Base-by-base conservation (phyloP, 2,888 invertebrate genomes). In the Cantharis lateralis region DNA sequence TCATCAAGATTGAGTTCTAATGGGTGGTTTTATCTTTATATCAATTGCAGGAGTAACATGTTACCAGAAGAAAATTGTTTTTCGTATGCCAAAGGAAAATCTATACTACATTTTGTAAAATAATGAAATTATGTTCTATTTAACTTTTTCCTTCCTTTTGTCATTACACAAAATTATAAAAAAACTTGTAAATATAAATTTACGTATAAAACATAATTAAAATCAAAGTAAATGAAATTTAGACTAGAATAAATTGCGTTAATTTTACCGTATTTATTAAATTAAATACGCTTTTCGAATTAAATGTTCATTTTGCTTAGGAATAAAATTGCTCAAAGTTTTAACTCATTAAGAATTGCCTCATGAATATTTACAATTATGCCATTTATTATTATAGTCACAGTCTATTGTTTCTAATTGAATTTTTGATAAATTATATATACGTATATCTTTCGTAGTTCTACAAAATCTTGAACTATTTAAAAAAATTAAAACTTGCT, bases 401-500 rank as follows among this genome's bases (percentile, higher is more conserved):
- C 66, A 24, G 66, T 68, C 32, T 70, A 70, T 74, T 70, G 70
- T 63, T 74, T 70, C 62, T 70, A 70, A 74, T 74, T 73, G 68
- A 72, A 73, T 73, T 73, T 73, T 48, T 73, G 68, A 73, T 73
- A 68, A 73, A 73, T 80, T 81, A 24, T n/a, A n/a, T n/a, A n/a
- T n/a, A n/a, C n/a, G n/a, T 18, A 18, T 24, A 82, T 83, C 82
- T 82, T 66, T 48, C 48, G 48, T 48, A 48, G 48, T 48, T 48
- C n/a, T 9, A 7, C n/a, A n/a, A 48, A 48, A 48, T 48, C 5
- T 48, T 48, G 4, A 48, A 48, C 48, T 48, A 48, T 48, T n/a
- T n/a, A 7, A n/a, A 7, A n/a, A 48, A 48, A 7, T 48, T 7
- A 48, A n/a, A 48, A 48, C 48, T n/a, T 48, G n/a, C n/a, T 48